Base-by-base conservation (phyloP, 2,113 vertebrate species). In the Gambusia holbrooki region DNA sequence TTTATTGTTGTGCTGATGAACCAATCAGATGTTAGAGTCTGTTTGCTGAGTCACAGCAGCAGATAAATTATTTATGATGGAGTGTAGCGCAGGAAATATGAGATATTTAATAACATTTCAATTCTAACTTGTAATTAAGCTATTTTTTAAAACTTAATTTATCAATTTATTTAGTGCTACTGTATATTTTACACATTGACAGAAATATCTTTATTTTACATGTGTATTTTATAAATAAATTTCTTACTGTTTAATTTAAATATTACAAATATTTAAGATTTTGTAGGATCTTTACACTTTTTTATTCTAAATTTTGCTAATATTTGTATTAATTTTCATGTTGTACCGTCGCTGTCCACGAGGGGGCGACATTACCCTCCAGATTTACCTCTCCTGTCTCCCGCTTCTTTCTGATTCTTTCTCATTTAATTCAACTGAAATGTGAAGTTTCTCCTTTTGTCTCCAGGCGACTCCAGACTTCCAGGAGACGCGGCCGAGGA, bases 401-500 rank as follows among this genome's bases (percentile, higher is more conserved):
- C 28, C 13, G 1, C 28, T 13, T 62, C 10, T 5, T 8, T 22
- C 51, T 10, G 19, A 3, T 11, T 37, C 10, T 3, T 58, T 58
- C n/a, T 25, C 0, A 58, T 54, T 54, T 19, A 7, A 54, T 7
- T 22, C 8, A 8, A 2, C 7, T 58, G 5, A n/a, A n/a, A 25
- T n/a, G 22, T 54, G 19, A 54, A 58, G 8, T n/a, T 58, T 37
- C 3, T 29, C 5, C 22, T 63, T 17, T 17, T 14, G 19, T 80
- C 32, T 86, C 51, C 60, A 91, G 89, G 80, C 62, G 62, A 95
- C 95, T 84, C 97, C 97, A 91, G 96, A 99, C 93, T 98, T 98
- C 95, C 96, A 97, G 92, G 97, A 98, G 95, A 98, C 97, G 92
- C 96, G 97, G 94, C 96, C 97, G 61, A 96, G 97, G 93, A 99